Evolutionary conservation across 1,140 invertebrate species (phyloP).

Genomic region (Drosophila mayri): DNA sequence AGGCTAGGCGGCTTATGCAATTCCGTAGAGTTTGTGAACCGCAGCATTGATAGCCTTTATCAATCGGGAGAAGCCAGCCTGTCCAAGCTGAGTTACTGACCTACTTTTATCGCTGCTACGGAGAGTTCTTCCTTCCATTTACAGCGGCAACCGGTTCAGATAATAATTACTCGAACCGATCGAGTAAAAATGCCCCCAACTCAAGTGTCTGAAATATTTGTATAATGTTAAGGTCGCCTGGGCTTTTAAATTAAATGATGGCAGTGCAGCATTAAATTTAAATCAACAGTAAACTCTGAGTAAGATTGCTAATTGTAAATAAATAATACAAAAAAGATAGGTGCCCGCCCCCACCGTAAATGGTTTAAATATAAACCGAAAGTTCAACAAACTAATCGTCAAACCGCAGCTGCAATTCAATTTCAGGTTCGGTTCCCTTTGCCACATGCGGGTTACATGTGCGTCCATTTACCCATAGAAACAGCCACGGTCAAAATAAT

Average conservation of each 20-base stretch:
- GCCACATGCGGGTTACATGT: constrained; percentile 24
- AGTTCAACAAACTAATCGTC: constrained; percentile 52
- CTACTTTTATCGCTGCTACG: constrained; percentile 58
- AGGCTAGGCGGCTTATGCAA: constrained; percentile 33
- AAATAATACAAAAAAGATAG: not conserved
- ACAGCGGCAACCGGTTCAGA: constrained; percentile 57
- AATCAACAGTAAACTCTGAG: constrained; percentile 7
- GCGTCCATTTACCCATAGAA: not conserved
- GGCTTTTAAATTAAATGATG: not conserved
- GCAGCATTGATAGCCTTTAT: constrained; percentile 45
- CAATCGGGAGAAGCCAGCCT: constrained; percentile 15
- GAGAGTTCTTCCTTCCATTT: constrained; percentile 44
- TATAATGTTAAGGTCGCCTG: constrained; percentile 11
- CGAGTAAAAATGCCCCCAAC: not conserved
- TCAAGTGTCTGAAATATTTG: constrained; percentile 26
- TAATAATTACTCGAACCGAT: constrained; percentile 43
- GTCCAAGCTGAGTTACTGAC: constrained; percentile 53
- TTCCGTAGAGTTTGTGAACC: constrained; percentile 25
- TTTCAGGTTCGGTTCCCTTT: constrained; percentile 38
- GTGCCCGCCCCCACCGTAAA: constrained; percentile 13
- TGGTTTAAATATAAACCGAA: constrained; percentile 48
- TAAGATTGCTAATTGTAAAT: not conserved
- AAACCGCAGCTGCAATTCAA: constrained; percentile 37
- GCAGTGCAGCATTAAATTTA: constrained; percentile 3
- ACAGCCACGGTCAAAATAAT: constrained; percentile 9